These are phyloP conservation scores for Laticauda laticaudata DNA, from an alignment of 2,113 vertebrate species.

Conservation along the genomic window DNA sequence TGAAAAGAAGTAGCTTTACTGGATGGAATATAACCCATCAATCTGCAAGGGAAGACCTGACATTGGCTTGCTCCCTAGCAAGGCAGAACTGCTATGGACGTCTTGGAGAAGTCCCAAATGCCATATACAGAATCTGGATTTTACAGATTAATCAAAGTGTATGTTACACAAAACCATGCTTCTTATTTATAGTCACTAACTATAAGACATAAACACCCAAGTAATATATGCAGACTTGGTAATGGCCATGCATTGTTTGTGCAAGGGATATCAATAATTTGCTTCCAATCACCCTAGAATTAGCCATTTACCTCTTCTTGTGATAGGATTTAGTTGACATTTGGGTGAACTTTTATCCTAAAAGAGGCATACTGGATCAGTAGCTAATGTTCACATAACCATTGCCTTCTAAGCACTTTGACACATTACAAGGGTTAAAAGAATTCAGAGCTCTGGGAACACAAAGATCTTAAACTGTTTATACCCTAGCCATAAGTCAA, in stretches of 20 bases:
- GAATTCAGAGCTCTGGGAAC: background rate
- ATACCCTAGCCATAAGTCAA: background rate
- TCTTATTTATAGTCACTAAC: background rate
- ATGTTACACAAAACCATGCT: background rate
- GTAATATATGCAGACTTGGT: background rate
- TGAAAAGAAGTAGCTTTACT: background rate
- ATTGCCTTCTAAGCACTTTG: background rate
- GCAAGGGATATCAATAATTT: background rate
- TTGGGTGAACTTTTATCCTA: background rate
- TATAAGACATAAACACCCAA: background rate
- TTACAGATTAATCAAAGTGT: background rate
- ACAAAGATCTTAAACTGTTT: background rate
- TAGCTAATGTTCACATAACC: background rate
- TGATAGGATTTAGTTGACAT: background rate
- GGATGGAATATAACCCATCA: background rate
- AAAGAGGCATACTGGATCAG: background rate
- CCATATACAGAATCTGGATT: background rate
- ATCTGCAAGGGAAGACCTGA: background rate
- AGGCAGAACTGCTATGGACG: background rate
- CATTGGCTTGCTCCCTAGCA: background rate
- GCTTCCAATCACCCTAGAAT: background rate
- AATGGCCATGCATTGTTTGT: background rate
- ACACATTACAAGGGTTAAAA: background rate
- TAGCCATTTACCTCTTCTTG: background rate
- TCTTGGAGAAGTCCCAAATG: background rate